Evolutionary conservation across 2,113 vertebrate genomes (phyloP).

Genomic region (Ascaphus truei): DNA sequence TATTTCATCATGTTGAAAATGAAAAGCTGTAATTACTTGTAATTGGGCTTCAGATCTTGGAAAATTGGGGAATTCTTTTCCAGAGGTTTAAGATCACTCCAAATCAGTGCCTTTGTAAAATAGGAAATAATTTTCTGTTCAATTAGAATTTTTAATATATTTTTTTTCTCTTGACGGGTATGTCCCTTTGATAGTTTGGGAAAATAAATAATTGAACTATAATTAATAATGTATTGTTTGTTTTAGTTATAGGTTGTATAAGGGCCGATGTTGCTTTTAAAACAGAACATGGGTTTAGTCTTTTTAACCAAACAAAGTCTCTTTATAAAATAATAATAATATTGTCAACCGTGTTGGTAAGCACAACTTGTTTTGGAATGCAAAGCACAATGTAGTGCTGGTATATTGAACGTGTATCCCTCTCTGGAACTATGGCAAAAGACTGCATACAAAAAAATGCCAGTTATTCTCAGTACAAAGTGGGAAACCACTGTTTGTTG

Average conservation of each 20-base stretch:
- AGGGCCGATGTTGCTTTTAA: too few relatives aligned
- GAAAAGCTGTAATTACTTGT: slow-evolving; percentile 99
- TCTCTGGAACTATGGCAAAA: too few relatives aligned
- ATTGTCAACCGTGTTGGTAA: too few relatives aligned
- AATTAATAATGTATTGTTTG: slow-evolving; percentile 66
- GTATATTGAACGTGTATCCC: too few relatives aligned
- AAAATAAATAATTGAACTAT: slow-evolving; percentile 60
- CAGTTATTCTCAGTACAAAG: too few relatives aligned
- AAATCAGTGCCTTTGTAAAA: slow-evolving; percentile 83
- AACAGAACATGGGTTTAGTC: neutral
- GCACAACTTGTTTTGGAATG: too few relatives aligned
- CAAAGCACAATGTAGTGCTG: too few relatives aligned
- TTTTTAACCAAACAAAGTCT: too few relatives aligned
- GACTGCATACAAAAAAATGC: too few relatives aligned
- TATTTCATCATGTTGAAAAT: slow-evolving; percentile 99
- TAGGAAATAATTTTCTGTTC: slow-evolving; percentile 96
- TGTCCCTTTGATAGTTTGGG: slow-evolving; percentile 77
- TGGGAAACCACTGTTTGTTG: too few relatives aligned
- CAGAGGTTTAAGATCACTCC: slow-evolving; percentile 83
- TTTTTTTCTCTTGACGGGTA: slow-evolving; percentile 84
- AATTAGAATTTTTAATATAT: slow-evolving; percentile 88
- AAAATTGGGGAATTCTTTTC: slow-evolving; percentile 84
- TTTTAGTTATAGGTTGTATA: slow-evolving; percentile 45
- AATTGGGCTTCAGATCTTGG: slow-evolving; percentile 94
- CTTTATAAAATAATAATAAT: too few relatives aligned